Base-by-base conservation (phyloP, 2,888 invertebrate species). In the Tetranychus truncatus region DNA sequence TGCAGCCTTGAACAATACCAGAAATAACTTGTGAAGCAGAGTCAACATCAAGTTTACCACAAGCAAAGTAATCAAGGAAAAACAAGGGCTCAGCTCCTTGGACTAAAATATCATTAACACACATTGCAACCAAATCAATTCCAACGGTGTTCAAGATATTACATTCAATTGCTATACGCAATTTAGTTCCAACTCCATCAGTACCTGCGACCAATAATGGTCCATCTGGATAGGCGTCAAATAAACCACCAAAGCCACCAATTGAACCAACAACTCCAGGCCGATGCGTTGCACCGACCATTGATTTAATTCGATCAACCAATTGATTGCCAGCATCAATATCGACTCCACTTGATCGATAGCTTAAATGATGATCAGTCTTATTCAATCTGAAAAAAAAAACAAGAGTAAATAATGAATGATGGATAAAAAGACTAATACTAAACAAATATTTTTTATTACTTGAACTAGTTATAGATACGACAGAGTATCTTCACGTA, bases 101-200 rank as follows among this genome's bases (percentile, higher is more conserved):
- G 79, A 94, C 94, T 73, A 99, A 84, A 74, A 97, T 88, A 83
- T 97, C 95, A 84, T 99, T 99, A 72, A 92, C 95, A 81, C 95
- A 95, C 94, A 96, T 95, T 6, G 96, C 97, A 2, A 99, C 95
- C 55, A 99, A 85, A 83, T 99, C 99, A 80, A 92, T 89, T 0
- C 97, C 97, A 75, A 97, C 88, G 0, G 89, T 89, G 80, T 89
- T 87, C 83, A 92, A 45, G 18, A 24, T 71, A n/a, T 71, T 72
- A 18, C 66, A 72, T 18, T 76, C 72, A 65, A 75, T 74, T 44
- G 76, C 75, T 73, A 92, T 91, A 86, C 93, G 92, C 1, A 99
- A 86, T 84, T 99, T 99, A 6, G 96, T 94, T 1, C 97, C 96
- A 69, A 99, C 95, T 0, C 97, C 97, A 81, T 95, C 95, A 0